Conservation (phyloP, 2,888 invertebrate genomes). For the Pyralis farinalis region DNA sequence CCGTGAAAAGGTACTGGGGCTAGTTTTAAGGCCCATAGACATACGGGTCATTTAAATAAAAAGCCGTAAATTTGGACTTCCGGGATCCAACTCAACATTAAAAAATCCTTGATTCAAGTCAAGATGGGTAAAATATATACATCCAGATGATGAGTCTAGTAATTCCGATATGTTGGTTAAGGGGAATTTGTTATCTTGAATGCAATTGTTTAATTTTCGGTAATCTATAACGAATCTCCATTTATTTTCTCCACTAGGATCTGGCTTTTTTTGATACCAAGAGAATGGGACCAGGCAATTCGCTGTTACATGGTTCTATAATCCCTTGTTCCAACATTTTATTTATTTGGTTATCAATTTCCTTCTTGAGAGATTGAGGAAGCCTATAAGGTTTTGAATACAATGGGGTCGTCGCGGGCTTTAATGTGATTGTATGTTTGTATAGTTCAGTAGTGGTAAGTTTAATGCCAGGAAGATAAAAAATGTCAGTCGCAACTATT, state of each 20-base stretch:
- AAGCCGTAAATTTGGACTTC: neutral
- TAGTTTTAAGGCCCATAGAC: neutral
- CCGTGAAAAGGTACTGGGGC: neutral
- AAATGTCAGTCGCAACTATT: constrained; percentile 19
- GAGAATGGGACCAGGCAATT: constrained; percentile 10
- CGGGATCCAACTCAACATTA: neutral
- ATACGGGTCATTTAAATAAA: neutral
- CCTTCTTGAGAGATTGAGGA: neutral
- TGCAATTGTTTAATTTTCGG: constrained; percentile 1
- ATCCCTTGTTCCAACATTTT: constrained; percentile 1
- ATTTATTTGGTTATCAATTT: constrained; percentile 2
- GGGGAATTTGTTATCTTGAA: constrained; percentile 2
- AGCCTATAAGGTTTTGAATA: constrained; percentile 5
- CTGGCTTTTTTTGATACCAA: constrained; percentile 11
- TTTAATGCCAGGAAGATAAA: constrained; percentile 20
- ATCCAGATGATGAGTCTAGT: constrained; percentile 11
- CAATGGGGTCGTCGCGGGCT: neutral
- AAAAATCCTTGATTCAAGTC: neutral
- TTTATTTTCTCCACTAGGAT: constrained; percentile 6
- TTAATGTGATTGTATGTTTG: neutral
- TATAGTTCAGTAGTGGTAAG: constrained; percentile 24
- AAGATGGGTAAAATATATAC: neutral
- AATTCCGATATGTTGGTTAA: neutral
- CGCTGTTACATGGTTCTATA: constrained; percentile 2
- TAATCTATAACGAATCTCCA: constrained; percentile 14